A percentile compares a stretch with the other conserved stretches of the same genome.
Evolutionary conservation across 2,113 vertebrate genomes (phyloP).

Genomic region (Oplegnathus fasciatus): DNA sequence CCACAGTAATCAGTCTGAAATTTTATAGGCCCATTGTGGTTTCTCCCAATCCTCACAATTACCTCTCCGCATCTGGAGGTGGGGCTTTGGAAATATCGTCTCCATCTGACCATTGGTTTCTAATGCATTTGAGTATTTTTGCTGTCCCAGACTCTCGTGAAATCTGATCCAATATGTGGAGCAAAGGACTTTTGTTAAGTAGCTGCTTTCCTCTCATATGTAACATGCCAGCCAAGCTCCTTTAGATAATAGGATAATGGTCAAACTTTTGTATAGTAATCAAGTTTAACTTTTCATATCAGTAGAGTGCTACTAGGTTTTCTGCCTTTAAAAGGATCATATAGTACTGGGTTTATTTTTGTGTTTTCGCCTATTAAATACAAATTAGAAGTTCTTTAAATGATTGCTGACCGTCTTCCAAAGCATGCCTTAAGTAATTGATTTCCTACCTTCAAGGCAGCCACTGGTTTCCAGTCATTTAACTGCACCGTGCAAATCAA

Average conservation of each 20-base stretch:
- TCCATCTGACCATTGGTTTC: neutral
- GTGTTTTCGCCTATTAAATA: neutral
- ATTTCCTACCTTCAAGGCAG: neutral
- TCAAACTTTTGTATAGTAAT: neutral
- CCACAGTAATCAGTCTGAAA: neutral
- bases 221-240: neutral
- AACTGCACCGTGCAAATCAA: slow-evolving; percentile 2
- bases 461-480: neutral
- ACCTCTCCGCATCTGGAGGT: neutral
- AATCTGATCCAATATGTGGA: neutral
- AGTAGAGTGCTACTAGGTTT: neutral
- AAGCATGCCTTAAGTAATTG: neutral
- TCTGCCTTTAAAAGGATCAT: neutral
- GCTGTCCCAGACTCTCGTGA: neutral
- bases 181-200: neutral
- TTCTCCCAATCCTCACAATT: neutral
- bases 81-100: neutral
- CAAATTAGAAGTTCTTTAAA: neutral
- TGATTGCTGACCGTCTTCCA: neutral
- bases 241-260: neutral
- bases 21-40: neutral
- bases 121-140: neutral
- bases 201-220: neutral
- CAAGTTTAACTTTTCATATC: neutral
- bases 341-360: neutral